Percentiles rank a stretch among this genome's conserved stretches.
phyloP scores from a whole-genome alignment of 2,113 vertebrate genomes.

The Marmota flaviventris region DNA sequence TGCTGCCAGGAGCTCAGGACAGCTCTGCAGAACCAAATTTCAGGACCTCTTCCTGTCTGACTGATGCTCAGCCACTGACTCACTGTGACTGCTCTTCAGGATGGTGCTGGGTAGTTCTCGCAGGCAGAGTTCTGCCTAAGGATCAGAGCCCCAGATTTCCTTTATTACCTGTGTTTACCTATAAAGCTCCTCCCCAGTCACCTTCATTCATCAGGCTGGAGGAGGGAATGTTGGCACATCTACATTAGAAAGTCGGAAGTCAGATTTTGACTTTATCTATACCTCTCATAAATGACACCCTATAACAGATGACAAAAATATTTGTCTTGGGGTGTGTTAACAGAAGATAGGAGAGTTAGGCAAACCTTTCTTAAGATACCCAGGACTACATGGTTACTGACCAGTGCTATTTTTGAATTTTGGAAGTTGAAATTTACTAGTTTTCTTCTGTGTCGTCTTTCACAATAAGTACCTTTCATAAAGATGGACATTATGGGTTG shows the following conservation, averaged over 20 bases:
- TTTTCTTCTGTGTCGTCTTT: not conserved
- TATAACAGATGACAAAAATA: not conserved
- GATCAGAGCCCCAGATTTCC: not conserved
- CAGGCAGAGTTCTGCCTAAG: not conserved
- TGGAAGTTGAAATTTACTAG: slow-evolving; percentile 1
- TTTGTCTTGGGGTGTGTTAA: not conserved
- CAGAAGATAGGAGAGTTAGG: not conserved
- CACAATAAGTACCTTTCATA: not conserved
- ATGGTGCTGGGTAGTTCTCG: not conserved
- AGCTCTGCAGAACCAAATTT: not conserved
- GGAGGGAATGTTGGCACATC: not conserved
- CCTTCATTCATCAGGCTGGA: not conserved
- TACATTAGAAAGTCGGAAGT: not conserved
- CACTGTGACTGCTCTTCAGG: not conserved
- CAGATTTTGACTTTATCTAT: not conserved
- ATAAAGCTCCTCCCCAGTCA: not conserved
- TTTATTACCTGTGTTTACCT: not conserved
- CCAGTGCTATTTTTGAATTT: not conserved
- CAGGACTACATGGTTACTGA: not conserved
- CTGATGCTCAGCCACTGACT: not conserved
- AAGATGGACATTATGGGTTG: not conserved
- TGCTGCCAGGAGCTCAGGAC: not conserved
- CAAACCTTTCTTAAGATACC: not conserved
- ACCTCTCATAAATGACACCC: not conserved
- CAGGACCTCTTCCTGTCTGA: not conserved